Conservation (phyloP, 2,888 invertebrate genomes). For the Ectemnius continuus region DNA sequence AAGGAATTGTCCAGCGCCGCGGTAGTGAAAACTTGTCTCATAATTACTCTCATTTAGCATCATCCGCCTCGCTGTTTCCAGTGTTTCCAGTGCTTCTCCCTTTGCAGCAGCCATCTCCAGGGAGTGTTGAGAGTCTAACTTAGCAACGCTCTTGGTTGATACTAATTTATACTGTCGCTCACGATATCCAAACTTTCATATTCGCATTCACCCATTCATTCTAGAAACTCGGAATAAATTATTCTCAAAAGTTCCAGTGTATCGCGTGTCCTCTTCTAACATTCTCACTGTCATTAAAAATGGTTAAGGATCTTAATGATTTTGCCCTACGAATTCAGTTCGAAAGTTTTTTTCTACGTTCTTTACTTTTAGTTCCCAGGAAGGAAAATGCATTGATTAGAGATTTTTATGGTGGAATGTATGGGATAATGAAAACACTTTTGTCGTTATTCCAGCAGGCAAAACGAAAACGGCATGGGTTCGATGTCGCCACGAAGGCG, state of each 20-base stretch:
- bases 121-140: conserved; percentile 25
- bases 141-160: conserved; percentile 22
- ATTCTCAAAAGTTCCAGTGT: too few species aligned
- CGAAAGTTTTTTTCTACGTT: too few species aligned
- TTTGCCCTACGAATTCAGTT: too few species aligned
- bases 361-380: too few species aligned
- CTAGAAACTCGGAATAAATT: too few species aligned
- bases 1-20: conserved; percentile 73
- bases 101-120: conserved; percentile 18
- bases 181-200: not conserved
- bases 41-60: conserved; percentile 76
- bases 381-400: not conserved
- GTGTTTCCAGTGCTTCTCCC: conserved; percentile 29
- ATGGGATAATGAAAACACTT: conserved; percentile 17
- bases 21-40: conserved; percentile 77
- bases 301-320: too few species aligned
- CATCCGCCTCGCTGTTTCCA: conserved; percentile 50
- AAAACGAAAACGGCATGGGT: conserved; percentile 17
- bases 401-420: not conserved
- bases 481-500: conserved; percentile 20
- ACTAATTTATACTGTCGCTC: conserved; percentile 11
- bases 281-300: too few species aligned
- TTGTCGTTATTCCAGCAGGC: conserved; percentile 24
- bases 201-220: not conserved
- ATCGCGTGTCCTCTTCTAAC: too few species aligned